Conservation (phyloP, 1,140 invertebrate genomes). For the Oreohelix idahoensis region DNA sequence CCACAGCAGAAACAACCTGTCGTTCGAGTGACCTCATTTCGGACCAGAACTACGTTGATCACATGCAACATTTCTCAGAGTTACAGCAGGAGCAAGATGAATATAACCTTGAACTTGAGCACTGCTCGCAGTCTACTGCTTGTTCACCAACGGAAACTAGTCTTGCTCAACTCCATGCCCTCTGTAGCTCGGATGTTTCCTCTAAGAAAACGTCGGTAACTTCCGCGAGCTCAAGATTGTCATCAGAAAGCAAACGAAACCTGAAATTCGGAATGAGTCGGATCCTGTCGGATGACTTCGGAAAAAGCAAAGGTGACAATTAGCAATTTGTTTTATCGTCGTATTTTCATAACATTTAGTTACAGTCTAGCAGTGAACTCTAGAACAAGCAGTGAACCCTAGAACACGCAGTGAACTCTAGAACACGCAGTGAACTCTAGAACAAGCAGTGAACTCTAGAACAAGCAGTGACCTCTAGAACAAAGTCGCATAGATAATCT, state of each 20-base stretch:
- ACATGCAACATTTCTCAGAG: background rate
- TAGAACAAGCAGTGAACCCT: no score
- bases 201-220: conserved; percentile 2
- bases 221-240: background rate
- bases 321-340: no score
- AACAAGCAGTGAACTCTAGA: no score
- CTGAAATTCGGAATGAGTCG: conserved; percentile 63
- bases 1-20: no score
- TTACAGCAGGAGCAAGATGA: background rate
- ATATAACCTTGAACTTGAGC: background rate
- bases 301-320: conserved; percentile 11
- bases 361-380: no score
- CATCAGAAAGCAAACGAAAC: conserved; percentile 1
- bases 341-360: no score
- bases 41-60: background rate
- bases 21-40: background rate
- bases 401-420: no score
- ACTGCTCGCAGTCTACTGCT: conserved; percentile 12
- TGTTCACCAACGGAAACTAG: conserved; percentile 46
- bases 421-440: no score
- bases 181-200: conserved; percentile 55
- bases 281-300: conserved; percentile 52
- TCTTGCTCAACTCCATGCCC: conserved; percentile 53
- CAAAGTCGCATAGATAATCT: no score
- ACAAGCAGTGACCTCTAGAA: no score